Evolutionary conservation across 2,888 invertebrate species (phyloP).

Genomic region (Xestia c-nigrum): DNA sequence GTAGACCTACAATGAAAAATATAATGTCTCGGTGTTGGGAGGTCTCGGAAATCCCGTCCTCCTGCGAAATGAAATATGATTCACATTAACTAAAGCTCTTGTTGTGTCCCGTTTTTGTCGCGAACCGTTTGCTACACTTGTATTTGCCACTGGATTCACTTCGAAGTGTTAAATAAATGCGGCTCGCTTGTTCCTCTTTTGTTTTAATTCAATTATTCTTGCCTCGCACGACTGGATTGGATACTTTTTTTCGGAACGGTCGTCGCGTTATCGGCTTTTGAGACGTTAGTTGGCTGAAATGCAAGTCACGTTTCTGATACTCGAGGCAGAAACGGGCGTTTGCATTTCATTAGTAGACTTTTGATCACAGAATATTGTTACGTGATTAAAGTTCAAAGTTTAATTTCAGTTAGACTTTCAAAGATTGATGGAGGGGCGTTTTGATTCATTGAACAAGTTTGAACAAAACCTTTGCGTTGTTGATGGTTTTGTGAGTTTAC

Average conservation of each 20-base stretch:
- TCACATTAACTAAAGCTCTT: slow-evolving; percentile 85
- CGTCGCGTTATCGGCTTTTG: slow-evolving; percentile 62
- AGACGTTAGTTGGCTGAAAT: slow-evolving; percentile 60
- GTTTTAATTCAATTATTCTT: slow-evolving; percentile 75
- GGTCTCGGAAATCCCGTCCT: slow-evolving; percentile 81
- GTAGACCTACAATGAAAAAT: slow-evolving; percentile 74
- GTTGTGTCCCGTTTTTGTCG: slow-evolving; percentile 85
- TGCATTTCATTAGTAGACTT: slow-evolving; percentile 68
- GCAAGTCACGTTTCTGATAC: slow-evolving; percentile 67
- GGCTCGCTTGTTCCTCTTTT: slow-evolving; percentile 70
- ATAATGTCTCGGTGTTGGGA: slow-evolving; percentile 73
- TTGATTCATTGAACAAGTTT: slow-evolving; percentile 58
- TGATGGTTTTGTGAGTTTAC: slow-evolving; percentile 35
- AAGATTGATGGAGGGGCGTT: slow-evolving; percentile 54
- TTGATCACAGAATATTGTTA: slow-evolving; percentile 67
- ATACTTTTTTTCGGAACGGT: slow-evolving; percentile 65
- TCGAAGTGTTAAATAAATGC: slow-evolving; percentile 77
- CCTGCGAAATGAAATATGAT: slow-evolving; percentile 85
- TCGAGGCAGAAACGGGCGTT: slow-evolving; percentile 60
- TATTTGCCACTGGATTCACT: slow-evolving; percentile 78
- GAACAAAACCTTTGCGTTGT: slow-evolving; percentile 32
- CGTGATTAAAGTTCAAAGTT: slow-evolving; percentile 62
- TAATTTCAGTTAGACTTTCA: slow-evolving; percentile 58
- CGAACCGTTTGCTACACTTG: slow-evolving; percentile 77
- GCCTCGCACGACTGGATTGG: slow-evolving; percentile 66